A percentile compares a stretch with the other conserved stretches of the same genome.
Conservation (phyloP, 2,113 vertebrate genomes). For the Proteles cristata region DNA sequence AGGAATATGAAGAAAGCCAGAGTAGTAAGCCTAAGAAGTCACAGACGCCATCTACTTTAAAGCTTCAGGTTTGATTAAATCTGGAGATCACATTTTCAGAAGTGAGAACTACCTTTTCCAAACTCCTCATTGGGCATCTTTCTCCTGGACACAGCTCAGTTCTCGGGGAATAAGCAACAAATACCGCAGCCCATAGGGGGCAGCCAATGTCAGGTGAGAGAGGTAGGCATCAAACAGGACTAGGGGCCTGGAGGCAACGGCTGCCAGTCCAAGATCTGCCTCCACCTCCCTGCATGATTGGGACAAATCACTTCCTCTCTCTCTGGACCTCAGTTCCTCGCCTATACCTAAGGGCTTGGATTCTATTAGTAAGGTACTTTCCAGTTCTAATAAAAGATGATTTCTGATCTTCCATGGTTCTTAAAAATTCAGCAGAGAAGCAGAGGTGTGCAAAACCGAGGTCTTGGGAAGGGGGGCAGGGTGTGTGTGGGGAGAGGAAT, state of each 20-base stretch:
- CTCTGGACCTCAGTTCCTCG: constrained; percentile 18
- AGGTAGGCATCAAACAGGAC: background rate
- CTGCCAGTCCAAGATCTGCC: background rate
- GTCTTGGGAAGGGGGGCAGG: background rate
- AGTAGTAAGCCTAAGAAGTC: background rate
- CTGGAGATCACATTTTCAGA: constrained; percentile 3
- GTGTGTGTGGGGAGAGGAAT: background rate
- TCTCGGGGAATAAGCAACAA: background rate
- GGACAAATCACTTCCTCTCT: constrained; percentile 61
- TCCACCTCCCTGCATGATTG: background rate
- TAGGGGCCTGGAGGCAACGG: background rate
- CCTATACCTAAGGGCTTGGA: background rate
- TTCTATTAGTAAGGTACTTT: constrained; percentile 62
- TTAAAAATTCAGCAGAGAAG: background rate
- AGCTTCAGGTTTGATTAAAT: background rate
- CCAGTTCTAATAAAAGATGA: background rate
- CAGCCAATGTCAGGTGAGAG: constrained; percentile 57
- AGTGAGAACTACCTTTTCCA: background rate
- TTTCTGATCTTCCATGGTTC: background rate
- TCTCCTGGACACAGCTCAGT: background rate
- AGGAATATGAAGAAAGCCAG: constrained; percentile 8
- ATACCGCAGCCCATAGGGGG: constrained; percentile 60
- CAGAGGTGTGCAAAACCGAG: constrained; percentile 16
- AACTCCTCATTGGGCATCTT: background rate
- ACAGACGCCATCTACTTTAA: background rate